Percentiles rank a stretch among this genome's conserved stretches.
These are phyloP conservation scores for Tragopan temminckii DNA, from an alignment of 2,797 vertebrate genomes.

Conservation along the genomic window DNA sequence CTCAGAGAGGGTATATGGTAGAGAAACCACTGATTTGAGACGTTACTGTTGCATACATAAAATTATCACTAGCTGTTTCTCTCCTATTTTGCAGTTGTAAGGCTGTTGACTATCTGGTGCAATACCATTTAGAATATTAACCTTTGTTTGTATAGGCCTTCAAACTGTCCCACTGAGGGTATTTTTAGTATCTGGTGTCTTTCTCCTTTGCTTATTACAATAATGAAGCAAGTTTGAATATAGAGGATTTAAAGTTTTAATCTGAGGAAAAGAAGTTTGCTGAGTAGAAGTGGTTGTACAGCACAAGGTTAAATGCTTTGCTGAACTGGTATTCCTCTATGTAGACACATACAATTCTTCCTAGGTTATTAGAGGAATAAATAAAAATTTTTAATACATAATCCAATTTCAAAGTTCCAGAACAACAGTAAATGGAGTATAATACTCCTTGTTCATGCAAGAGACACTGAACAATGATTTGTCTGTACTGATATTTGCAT, in stretches of 20 bases:
- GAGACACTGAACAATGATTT: not conserved
- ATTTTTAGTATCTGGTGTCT: not conserved
- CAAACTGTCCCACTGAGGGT: not conserved
- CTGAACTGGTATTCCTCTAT: not conserved
- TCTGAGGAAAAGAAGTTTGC: not conserved
- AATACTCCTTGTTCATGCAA: not conserved
- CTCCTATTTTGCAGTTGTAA: not conserved
- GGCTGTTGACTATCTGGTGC: not conserved
- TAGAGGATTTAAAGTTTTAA: not conserved
- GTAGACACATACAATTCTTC: not conserved
- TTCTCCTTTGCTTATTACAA: not conserved
- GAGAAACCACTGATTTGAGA: not conserved
- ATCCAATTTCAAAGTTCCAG: not conserved
- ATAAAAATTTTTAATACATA: not conserved
- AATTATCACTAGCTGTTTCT: not conserved
- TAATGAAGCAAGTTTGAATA: not conserved
- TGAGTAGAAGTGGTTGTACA: not conserved
- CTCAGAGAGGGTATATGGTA: not conserved
- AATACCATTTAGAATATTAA: not conserved
- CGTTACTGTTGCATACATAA: rapidly evolving
- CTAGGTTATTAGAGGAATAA: not conserved
- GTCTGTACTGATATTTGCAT: not conserved
- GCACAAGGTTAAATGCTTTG: not conserved
- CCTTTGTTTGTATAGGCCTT: rapidly evolving
- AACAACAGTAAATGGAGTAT: not conserved